Evolutionary conservation across 2,888 invertebrate genomes (phyloP).

Genomic region (Orchesellides sinensis): DNA sequence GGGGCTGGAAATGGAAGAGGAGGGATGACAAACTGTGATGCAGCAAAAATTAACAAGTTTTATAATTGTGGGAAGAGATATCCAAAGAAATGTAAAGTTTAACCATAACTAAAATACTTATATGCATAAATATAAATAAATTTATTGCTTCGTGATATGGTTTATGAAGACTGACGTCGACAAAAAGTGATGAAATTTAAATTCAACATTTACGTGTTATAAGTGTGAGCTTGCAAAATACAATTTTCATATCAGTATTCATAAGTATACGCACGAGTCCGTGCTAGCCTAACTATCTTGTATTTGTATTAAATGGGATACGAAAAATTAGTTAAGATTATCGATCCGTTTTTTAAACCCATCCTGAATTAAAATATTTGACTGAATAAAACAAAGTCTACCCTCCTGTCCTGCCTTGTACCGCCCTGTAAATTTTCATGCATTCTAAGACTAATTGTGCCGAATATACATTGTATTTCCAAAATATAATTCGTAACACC

Average conservation of each 20-base stretch:
- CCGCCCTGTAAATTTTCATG: too few species aligned
- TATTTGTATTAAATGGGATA: too few species aligned
- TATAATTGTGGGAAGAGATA: constrained; percentile 47
- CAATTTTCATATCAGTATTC: background rate
- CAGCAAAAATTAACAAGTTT: constrained; percentile 51
- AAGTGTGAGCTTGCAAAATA: background rate
- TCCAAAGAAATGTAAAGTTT: constrained; percentile 28
- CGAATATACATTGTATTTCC: too few species aligned
- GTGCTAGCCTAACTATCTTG: too few species aligned
- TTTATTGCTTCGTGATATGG: background rate
- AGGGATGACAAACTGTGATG: constrained; percentile 52
- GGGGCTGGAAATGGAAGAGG: constrained; percentile 39
- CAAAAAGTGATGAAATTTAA: background rate
- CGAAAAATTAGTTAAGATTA: too few species aligned
- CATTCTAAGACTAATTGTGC: too few species aligned
- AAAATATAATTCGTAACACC: too few species aligned
- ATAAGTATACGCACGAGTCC: too few species aligned
- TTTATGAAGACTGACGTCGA: background rate
- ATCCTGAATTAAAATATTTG: too few species aligned
- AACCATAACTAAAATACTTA: background rate
- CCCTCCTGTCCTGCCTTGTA: too few species aligned
- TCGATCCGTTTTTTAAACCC: too few species aligned
- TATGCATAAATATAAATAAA: background rate
- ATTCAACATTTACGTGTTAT: background rate
- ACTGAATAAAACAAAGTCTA: too few species aligned